phyloP scores from a whole-genome alignment of 2,888 invertebrate species.

The Patella pellucida region DNA sequence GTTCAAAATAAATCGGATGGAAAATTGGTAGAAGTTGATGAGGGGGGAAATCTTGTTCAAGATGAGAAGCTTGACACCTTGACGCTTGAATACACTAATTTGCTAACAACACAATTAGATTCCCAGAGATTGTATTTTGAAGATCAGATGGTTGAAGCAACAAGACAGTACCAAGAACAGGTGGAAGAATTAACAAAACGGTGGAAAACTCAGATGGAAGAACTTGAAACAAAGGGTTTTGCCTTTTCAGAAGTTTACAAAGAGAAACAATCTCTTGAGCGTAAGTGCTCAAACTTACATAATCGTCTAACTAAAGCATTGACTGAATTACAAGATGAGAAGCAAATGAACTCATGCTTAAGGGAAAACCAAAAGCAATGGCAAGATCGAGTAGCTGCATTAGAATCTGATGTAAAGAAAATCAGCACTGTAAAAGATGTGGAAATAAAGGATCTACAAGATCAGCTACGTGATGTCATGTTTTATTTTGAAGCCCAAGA shows the following conservation, averaged over 20 bases:
- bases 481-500: conserved; percentile 93
- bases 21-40: conserved; percentile 82
- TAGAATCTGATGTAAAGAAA: conserved; percentile 58
- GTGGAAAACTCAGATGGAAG: conserved; percentile 42
- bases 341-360: conserved; percentile 84
- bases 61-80: conserved; percentile 93
- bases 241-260: conserved; percentile 69
- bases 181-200: conserved; percentile 51
- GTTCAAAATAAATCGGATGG: conserved; percentile 97
- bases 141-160: conserved; percentile 77
- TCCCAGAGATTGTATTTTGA: conserved; percentile 94
- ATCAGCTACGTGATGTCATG: conserved; percentile 96
- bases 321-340: conserved; percentile 85
- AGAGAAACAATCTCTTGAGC: conserved; percentile 64
- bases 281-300: conserved; percentile 59
- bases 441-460: conserved; percentile 86
- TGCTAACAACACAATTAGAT: conserved; percentile 94
- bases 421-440: conserved; percentile 66
- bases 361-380: conserved; percentile 80
- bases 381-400: conserved; percentile 72
- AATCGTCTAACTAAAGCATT: conserved; percentile 78
- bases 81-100: conserved; percentile 95
- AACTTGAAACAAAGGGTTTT: conserved; percentile 40
- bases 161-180: conserved; percentile 64
- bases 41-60: conserved; percentile 62